Evolutionary conservation across 2,113 vertebrate species (phyloP).

Genomic region (Ciconia stormi): DNA sequence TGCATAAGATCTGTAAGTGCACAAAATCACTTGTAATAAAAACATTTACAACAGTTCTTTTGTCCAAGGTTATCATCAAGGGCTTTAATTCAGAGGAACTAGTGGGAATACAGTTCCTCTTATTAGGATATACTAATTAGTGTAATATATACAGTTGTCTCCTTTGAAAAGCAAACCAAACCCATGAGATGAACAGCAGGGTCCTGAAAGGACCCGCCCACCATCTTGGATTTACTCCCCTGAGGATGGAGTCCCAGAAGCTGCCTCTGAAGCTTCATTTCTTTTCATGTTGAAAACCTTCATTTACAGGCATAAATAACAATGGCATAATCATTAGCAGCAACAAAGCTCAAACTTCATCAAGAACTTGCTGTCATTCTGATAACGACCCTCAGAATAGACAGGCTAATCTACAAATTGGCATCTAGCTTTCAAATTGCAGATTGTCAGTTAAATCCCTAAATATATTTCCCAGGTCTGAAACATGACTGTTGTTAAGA

Average conservation of each 20-base stretch:
- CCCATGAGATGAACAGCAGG: slow-evolving; percentile 60
- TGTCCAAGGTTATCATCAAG: neutral
- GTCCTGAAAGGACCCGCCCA: slow-evolving; percentile 55
- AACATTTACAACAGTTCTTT: slow-evolving; percentile 16
- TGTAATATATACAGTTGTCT: slow-evolving; percentile 48
- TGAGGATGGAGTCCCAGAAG: slow-evolving; percentile 51
- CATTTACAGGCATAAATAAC: slow-evolving; percentile 27
- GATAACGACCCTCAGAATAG: neutral
- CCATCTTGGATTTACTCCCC: slow-evolving; percentile 62
- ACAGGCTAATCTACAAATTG: neutral
- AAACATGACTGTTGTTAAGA: neutral
- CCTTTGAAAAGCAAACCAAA: slow-evolving; percentile 48
- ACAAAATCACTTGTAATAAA: slow-evolving; percentile 7
- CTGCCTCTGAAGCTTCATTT: slow-evolving; percentile 31
- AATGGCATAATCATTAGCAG: slow-evolving; percentile 13
- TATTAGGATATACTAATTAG: slow-evolving; percentile 72
- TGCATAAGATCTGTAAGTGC: neutral
- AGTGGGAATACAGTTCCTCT: slow-evolving; percentile 43
- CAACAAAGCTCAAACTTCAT: neutral
- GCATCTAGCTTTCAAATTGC: neutral
- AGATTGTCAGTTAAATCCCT: neutral
- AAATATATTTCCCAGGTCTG: neutral
- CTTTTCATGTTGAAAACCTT: slow-evolving; percentile 58
- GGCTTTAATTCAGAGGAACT: slow-evolving; percentile 33
- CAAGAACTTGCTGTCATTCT: neutral